Percentiles rank a stretch among this genome's conserved stretches.
These are phyloP conservation scores for Tapirus indicus DNA, from an alignment of 2,797 vertebrate genomes.

Conservation along the genomic window DNA sequence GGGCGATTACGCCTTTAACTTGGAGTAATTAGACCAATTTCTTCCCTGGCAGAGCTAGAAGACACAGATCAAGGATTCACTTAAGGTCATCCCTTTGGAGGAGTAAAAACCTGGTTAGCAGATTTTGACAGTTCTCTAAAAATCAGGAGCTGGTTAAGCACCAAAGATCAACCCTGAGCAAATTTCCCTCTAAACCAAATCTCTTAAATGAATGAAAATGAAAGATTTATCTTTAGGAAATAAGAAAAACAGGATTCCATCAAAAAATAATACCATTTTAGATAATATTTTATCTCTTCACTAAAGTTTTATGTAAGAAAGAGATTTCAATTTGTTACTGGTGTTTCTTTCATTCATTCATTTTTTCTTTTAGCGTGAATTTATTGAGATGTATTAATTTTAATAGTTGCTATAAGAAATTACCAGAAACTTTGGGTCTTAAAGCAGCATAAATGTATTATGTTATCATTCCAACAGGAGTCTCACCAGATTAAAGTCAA, in stretches of 20 bases:
- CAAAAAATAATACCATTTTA: not conserved
- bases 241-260: not conserved
- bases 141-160: not conserved
- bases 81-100: not conserved
- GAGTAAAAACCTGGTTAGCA: not conserved
- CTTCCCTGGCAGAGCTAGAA: not conserved
- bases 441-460: not conserved
- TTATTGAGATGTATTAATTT: not conserved
- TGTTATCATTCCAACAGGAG: not conserved
- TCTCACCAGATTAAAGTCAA: not conserved
- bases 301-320: not conserved
- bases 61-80: not conserved
- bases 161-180: not conserved
- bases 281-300: not conserved
- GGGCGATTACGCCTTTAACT: not conserved
- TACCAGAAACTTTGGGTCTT: not conserved
- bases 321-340: not conserved
- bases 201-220: not conserved
- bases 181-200: not conserved
- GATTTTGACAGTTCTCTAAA: conserved; percentile 2
- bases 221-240: not conserved
- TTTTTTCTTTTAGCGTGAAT: not conserved
- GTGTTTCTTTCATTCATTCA: not conserved
- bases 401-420: not conserved
- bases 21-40: conserved; percentile 60